Base-by-base conservation (phyloP, 2,113 vertebrate species). In the Gavialis gangeticus region DNA sequence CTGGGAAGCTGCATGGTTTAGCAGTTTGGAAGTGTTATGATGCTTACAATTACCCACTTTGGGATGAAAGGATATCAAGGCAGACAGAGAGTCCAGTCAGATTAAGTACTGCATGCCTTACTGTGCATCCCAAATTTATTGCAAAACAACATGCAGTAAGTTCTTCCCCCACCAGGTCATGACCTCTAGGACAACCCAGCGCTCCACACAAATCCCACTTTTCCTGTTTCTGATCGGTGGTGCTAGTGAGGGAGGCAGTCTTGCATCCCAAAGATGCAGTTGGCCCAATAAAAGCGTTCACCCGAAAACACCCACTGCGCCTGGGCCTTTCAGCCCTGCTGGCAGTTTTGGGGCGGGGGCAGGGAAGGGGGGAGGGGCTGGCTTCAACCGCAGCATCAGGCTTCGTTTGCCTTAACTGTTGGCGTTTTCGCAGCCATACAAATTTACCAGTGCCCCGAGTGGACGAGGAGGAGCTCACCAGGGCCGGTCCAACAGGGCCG, bases 61-160 rank as follows among this genome's bases (percentile, higher is more conserved):
- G 64, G 24, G 83, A 55, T 25, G 63, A 94, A 88, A 95, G 7
- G 84, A 0, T 27, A 25, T 14, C 25, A 12, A 15, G 85, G 89
- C 77, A 92, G 90, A 58, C 90, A 93, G 46, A 85, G 79, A 91
- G 86, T 60, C 92, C 64, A 62, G 9, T 67, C 60, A 37, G 79
- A 59, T 37, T 16, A 84, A 56, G n/a, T 2, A 58, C 87, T 2
- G 0, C 0, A 79, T 55, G 0, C 54, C 2, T 18, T 13, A 77
- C 28, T 12, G 18, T 76, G 21, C 22, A 24, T 2, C 12, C 66
- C n/a, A 46, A 7, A 67, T 66, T 56, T 22, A 59, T 16, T 67
- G 27, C 25, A n/a, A 4, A 91, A 66, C 3, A 82, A 66, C 64
- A 3, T 4, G 18, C 82, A 12, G 0, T n/a, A 62, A 64, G 59